These are phyloP conservation scores for Sesamia nonagrioides DNA, from an alignment of 1,140 invertebrate species.

Conservation along the genomic window DNA sequence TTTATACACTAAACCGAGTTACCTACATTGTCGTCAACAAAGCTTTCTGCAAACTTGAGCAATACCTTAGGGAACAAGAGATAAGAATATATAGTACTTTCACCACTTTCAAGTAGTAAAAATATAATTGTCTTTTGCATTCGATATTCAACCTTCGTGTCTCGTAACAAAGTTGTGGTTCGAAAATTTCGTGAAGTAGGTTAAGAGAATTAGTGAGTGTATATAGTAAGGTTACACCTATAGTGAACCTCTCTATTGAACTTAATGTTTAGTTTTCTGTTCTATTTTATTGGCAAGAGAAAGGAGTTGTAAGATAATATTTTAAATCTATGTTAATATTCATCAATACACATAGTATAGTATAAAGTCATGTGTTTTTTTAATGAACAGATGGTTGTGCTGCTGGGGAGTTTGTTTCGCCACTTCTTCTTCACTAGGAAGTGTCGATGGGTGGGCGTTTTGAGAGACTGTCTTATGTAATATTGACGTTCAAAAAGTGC, in stretches of 20 bases:
- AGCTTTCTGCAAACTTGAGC: constrained; percentile 31
- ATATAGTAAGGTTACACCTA: background rate
- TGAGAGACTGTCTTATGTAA: too few relatives aligned
- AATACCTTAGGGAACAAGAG: constrained; percentile 16
- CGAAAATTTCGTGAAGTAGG: constrained; percentile 23
- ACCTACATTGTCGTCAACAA: constrained; percentile 16
- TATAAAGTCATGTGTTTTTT: too few relatives aligned
- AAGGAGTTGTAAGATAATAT: background rate
- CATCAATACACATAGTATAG: too few relatives aligned
- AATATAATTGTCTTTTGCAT: constrained; percentile 31
- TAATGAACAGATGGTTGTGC: too few relatives aligned
- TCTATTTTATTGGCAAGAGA: background rate
- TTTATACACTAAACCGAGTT: constrained; percentile 14
- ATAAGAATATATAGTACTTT: constrained; percentile 36
- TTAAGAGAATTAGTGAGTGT: constrained; percentile 23
- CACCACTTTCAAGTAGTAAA: constrained; percentile 31
- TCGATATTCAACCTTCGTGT: constrained; percentile 9
- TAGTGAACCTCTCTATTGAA: background rate
- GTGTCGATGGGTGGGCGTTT: too few relatives aligned
- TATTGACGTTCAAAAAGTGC: too few relatives aligned
- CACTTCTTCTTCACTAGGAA: too few relatives aligned
- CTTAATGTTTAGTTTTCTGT: constrained; percentile 1
- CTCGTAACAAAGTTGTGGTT: constrained; percentile 13
- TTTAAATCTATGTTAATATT: background rate
- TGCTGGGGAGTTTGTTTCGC: too few relatives aligned